Percentiles rank a stretch among this genome's conserved stretches.
phyloP scores from a whole-genome alignment of 1,140 invertebrate genomes.

The Luehdorfia chinensis region DNA sequence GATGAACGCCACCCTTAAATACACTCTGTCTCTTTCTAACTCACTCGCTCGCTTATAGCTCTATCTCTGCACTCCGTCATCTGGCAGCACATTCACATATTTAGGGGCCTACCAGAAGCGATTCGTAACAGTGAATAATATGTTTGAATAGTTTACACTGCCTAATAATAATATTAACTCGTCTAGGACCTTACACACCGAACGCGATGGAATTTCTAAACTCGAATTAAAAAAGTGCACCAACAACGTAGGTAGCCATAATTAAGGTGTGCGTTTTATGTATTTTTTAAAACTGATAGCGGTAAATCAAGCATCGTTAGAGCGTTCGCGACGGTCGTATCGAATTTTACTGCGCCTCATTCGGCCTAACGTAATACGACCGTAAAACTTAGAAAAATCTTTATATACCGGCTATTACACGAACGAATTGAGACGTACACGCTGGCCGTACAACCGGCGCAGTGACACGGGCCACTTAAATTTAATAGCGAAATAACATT shows the following conservation, averaged over 20 bases:
- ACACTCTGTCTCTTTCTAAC: slow-evolving; percentile 40
- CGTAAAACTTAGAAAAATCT: slow-evolving; percentile 71
- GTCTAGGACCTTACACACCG: slow-evolving; percentile 16
- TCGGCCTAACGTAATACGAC: slow-evolving; percentile 50
- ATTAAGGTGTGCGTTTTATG: slow-evolving; percentile 52
- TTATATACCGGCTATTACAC: slow-evolving; percentile 41
- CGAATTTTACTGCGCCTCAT: slow-evolving; percentile 59
- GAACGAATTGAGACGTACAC: slow-evolving; percentile 38
- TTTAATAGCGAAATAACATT: slow-evolving; percentile 41
- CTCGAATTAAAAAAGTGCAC: too few species aligned
- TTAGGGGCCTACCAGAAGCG: slow-evolving; percentile 63
- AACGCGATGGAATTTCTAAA: neutral
- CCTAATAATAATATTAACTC: slow-evolving; percentile 50
- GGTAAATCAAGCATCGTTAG: slow-evolving; percentile 66
- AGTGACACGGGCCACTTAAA: slow-evolving; percentile 33
- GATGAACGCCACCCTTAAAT: slow-evolving; percentile 60
- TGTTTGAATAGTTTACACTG: slow-evolving; percentile 61
- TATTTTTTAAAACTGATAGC: slow-evolving; percentile 59
- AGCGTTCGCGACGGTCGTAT: slow-evolving; percentile 50
- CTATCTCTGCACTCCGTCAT: slow-evolving; percentile 53
- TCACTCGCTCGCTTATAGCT: slow-evolving; percentile 20
- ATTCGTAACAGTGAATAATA: slow-evolving; percentile 73
- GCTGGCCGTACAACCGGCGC: slow-evolving; percentile 16
- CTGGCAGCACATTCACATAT: slow-evolving; percentile 60
- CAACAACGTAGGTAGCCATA: slow-evolving; percentile 34